Conservation (phyloP, 2,113 vertebrate species). For the Perognathus longimembris region DNA sequence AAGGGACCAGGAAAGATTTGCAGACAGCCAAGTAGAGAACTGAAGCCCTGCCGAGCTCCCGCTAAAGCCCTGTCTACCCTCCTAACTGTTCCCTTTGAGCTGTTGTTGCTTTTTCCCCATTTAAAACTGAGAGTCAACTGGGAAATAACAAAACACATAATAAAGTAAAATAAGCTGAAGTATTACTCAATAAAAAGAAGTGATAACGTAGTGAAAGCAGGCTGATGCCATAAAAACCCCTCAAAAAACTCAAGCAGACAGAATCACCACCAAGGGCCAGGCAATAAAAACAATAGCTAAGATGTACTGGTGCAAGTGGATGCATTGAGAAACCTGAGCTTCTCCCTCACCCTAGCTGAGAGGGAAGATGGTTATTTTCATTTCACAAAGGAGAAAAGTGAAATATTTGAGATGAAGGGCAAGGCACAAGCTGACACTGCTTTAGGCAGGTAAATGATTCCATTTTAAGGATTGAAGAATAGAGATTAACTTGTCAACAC, state of each 20-base stretch:
- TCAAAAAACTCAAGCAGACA: constrained; percentile 5
- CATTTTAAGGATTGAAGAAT: not conserved
- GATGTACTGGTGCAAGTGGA: not conserved
- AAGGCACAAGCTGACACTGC: not conserved
- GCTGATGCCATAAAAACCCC: not conserved
- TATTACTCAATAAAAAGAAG: constrained; percentile 75
- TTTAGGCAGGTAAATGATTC: not conserved
- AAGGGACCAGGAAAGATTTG: not conserved
- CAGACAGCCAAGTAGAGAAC: not conserved
- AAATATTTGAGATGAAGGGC: not conserved
- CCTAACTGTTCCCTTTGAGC: constrained; percentile 15
- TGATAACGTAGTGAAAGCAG: constrained; percentile 61
- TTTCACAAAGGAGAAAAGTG: not conserved
- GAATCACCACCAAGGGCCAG: constrained; percentile 63
- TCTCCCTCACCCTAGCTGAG: too few species aligned
- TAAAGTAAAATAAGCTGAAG: constrained; percentile 74
- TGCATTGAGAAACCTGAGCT: not conserved
- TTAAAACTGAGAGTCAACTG: constrained; percentile 61
- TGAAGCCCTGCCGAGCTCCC: not conserved
- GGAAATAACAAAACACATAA: constrained; percentile 73
- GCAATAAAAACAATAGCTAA: constrained; percentile 44
- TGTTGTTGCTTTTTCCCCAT: constrained; percentile 23
- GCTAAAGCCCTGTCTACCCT: not conserved
- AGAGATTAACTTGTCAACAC: not conserved
- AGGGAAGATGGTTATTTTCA: not conserved